These are phyloP conservation scores for Sebastes dallii DNA, from an alignment of 2,797 vertebrate genomes.

Conservation along the genomic window DNA sequence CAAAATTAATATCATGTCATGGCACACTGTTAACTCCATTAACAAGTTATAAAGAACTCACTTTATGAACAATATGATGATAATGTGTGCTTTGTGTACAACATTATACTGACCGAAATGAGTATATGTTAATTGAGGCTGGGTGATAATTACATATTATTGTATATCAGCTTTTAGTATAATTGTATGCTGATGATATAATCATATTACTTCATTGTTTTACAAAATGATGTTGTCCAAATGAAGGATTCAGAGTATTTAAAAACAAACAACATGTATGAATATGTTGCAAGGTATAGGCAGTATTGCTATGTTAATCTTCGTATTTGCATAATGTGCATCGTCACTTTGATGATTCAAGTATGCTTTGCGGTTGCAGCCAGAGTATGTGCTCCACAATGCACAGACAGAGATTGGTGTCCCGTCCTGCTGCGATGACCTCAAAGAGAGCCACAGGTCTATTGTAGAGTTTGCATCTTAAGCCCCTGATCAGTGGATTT, in stretches of 20 bases:
- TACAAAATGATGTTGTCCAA: neutral
- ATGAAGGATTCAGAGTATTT: neutral
- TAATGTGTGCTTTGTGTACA: neutral
- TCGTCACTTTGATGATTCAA: slow-evolving; percentile 20
- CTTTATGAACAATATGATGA: neutral
- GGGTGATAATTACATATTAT: no score
- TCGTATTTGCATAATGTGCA: slow-evolving; percentile 27
- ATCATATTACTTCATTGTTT: neutral
- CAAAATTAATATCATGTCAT: neutral
- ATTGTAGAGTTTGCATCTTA: slow-evolving; percentile 72
- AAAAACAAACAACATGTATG: neutral
- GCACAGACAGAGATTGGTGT: slow-evolving; percentile 44
- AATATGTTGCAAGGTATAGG: neutral
- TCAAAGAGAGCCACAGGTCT: slow-evolving; percentile 54
- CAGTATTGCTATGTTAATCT: neutral
- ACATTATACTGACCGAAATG: neutral
- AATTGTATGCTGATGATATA: neutral
- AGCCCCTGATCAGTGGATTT: slow-evolving; percentile 78
- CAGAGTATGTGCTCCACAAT: slow-evolving; percentile 35
- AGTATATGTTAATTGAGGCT: neutral
- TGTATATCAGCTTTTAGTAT: no score
- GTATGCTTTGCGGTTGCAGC: neutral
- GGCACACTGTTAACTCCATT: neutral
- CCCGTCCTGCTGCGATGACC: slow-evolving; percentile 67
- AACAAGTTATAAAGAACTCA: neutral